Percentiles rank a stretch among this genome's conserved stretches.
Evolutionary conservation across 1,140 invertebrate genomes (phyloP).

Genomic region (Aphidius gifuensis): DNA sequence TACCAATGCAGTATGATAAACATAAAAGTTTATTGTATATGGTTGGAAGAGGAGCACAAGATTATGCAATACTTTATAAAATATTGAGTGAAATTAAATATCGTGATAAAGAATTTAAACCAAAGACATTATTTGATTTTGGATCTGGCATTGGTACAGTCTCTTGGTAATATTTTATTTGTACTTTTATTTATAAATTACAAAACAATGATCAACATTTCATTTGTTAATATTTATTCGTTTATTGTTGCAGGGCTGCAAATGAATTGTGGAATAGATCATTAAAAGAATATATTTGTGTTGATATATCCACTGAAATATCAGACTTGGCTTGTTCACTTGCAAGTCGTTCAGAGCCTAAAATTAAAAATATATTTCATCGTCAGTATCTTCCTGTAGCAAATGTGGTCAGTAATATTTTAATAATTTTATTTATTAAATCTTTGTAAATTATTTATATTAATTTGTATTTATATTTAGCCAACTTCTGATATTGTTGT

Average conservation of each 20-base stretch:
- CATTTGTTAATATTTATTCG: constrained; percentile 1
- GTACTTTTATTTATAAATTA: neutral
- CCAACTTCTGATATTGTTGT: constrained; percentile 76
- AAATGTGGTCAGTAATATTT: constrained; percentile 51
- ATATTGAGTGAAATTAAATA: constrained; percentile 73
- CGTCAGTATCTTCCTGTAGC: constrained; percentile 78
- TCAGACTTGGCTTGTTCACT: constrained; percentile 74
- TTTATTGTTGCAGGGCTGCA: constrained; percentile 63
- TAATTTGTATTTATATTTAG: constrained; percentile 50
- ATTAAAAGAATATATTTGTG: constrained; percentile 77
- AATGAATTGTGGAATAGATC: constrained; percentile 66
- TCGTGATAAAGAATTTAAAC: constrained; percentile 67
- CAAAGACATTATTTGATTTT: constrained; percentile 80
- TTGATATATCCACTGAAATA: constrained; percentile 78
- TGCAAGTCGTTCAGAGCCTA: constrained; percentile 59
- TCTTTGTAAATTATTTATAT: constrained; percentile 19
- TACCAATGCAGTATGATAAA: constrained; percentile 66
- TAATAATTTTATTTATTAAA: constrained; percentile 19
- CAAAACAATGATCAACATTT: neutral
- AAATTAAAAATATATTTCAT: constrained; percentile 65
- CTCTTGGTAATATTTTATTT: constrained; percentile 62
- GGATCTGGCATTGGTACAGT: constrained; percentile 85
- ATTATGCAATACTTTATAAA: constrained; percentile 70
- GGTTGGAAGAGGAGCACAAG: constrained; percentile 63
- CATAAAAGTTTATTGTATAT: constrained; percentile 68